A percentile compares a stretch with the other conserved stretches of the same genome.
Evolutionary conservation across 2,888 invertebrate species (phyloP).

Genomic region (Apamea sordens): DNA sequence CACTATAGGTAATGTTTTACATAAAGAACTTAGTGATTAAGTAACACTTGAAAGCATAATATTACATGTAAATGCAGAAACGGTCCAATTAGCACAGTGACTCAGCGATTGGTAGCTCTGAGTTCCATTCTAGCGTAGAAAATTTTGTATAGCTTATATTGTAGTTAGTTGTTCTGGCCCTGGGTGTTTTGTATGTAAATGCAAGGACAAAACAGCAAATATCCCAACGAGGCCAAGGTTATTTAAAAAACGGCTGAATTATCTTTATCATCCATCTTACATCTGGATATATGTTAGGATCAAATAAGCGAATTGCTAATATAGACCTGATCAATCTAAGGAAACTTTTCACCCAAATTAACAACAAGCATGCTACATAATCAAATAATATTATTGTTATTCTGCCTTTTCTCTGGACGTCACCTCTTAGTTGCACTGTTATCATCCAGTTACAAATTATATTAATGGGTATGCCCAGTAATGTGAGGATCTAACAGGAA

Average conservation of each 20-base stretch:
- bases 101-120: not conserved
- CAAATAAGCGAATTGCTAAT: not conserved
- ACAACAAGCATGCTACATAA: not conserved
- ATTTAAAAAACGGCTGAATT: not conserved
- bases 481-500: not conserved
- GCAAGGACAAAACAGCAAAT: not conserved
- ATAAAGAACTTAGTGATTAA: not conserved
- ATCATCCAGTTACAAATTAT: not conserved
- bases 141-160: not conserved
- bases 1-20: not conserved
- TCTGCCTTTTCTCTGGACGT: not conserved
- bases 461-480: not conserved
- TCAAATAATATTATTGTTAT: not conserved
- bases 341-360: not conserved
- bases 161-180: not conserved
- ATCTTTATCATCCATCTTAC: not conserved
- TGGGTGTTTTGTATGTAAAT: not conserved
- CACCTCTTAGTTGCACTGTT: not conserved
- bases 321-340: not conserved
- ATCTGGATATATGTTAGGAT: not conserved
- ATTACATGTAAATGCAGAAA: constrained; percentile 19
- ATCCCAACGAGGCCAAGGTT: no score
- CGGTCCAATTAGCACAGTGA: not conserved
- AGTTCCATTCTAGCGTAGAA: not conserved
- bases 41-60: constrained; percentile 3